Evolutionary conservation across 2,888 invertebrate genomes (phyloP), one percentile per base, ranked within the genome.

Genomic region (Meteorus colon): DNA sequence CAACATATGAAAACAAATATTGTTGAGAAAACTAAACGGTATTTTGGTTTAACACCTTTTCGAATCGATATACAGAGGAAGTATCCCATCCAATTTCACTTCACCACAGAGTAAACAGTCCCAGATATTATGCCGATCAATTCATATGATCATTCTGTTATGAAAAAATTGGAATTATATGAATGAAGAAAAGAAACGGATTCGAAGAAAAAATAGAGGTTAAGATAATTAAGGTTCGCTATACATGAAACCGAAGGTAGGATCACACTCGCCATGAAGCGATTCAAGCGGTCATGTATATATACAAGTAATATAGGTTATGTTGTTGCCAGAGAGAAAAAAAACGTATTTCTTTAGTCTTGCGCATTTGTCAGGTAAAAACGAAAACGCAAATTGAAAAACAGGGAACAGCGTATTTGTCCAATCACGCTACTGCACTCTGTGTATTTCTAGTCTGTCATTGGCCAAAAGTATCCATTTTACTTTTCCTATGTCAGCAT

Each of bases 61-160:
- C 8, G 10, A 19, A 55, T 19, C 4, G 65, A 69, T 31, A 31
- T 19, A 31, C 51, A 37, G 19, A 65, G 31, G 37, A 10, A 48
- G 67, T 27, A 76, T 19, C 41, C 4, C 19, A 65, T 65, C n/a
- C 37, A 41, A 34, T 37, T 65, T 4, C 37, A 41, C 65, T 55
- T 19, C 55, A 41, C 10, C n/a, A n/a, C 10, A n/a, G n/a, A 37
- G 8, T 0, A 19, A 55, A 19, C 19, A 24, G 19, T 55, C 4
- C n/a, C 4, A 5, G n/a, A 55, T 55, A 24, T 55, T 8, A 8
- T 55, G 8, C 5, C 10, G 19, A 24, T 8, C n/a, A 6, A 19
- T 19, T 19, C 19, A 19, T 55, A 19, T 55, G 19, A 55, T 5
- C 55, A 55, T 55, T 55, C n/a, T 55, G n/a, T 55, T 55, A 19